Percentiles rank a stretch among this genome's conserved stretches.
phyloP scores from a whole-genome alignment of 2,113 vertebrate species.

The Apaloderma vittatum region DNA sequence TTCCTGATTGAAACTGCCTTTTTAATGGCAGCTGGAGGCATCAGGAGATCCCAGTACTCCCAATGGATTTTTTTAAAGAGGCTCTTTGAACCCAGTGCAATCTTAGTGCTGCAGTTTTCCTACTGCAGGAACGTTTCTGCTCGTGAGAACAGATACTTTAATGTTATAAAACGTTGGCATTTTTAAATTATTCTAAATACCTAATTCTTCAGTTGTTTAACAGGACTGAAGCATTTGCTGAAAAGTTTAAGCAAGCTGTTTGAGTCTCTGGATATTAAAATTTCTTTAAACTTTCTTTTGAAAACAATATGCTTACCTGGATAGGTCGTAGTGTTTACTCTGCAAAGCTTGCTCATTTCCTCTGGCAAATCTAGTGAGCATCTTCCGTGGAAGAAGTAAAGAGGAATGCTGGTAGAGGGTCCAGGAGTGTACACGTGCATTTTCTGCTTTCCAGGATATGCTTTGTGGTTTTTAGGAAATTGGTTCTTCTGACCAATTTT shows the following conservation, averaged over 20 bases:
- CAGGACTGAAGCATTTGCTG: not conserved
- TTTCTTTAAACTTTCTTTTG: not conserved
- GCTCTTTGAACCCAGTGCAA: not conserved
- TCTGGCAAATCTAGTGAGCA: not conserved
- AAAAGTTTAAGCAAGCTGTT: not conserved
- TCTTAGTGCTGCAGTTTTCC: not conserved
- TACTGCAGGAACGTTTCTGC: not conserved
- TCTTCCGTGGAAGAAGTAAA: not conserved
- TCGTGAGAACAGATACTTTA: not conserved
- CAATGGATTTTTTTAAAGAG: not conserved
- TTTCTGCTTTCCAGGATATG: not conserved
- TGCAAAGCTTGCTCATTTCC: not conserved
- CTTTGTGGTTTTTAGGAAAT: not conserved
- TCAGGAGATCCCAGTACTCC: not conserved
- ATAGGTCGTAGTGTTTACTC: not conserved
- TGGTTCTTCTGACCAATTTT: not conserved
- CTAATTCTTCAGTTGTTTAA: not conserved
- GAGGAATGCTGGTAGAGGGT: not conserved
- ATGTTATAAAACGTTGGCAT: not conserved
- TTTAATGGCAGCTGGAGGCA: not conserved
- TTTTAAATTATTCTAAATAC: not conserved
- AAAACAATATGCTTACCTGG: not conserved
- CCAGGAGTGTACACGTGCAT: fast-evolving
- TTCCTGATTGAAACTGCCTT: not conserved
- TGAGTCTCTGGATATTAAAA: not conserved